phyloP scores from a whole-genome alignment of 2,888 invertebrate genomes.

The Melinaea marsaeus region DNA sequence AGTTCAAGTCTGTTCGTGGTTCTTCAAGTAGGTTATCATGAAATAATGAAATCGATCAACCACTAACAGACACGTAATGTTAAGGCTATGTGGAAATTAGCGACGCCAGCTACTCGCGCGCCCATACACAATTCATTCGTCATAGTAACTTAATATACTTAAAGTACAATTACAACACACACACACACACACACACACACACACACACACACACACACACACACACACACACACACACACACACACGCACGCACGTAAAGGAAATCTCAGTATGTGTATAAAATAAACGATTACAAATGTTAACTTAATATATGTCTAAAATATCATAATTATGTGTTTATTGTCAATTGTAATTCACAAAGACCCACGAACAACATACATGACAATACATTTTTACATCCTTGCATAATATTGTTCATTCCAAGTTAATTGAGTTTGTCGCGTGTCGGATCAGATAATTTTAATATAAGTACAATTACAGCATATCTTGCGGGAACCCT shows the following conservation, averaged over 20 bases:
- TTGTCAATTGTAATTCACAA: neutral
- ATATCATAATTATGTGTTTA: neutral
- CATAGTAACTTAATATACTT: neutral
- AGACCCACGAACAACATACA: neutral
- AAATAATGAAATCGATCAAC: neutral
- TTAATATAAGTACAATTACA: constrained; percentile 49
- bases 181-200: neutral
- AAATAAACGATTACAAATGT: no score
- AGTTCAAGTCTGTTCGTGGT: no score
- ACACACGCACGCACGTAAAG: neutral
- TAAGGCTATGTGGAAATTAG: neutral
- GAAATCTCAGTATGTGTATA: no score
- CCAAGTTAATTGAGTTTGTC: constrained; percentile 10
- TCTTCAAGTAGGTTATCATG: no score
- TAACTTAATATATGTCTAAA: no score
- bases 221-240: neutral
- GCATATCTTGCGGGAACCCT: constrained; percentile 49
- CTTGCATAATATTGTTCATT: constrained; percentile 1
- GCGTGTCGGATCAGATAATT: constrained; percentile 45
- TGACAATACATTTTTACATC: neutral
- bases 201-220: neutral
- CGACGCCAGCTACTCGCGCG: neutral
- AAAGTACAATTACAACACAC: neutral
- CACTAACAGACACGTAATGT: neutral
- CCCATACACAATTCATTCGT: neutral